These are phyloP conservation scores for Eudyptes chrysolophus DNA, from an alignment of 2,113 vertebrate species.

Conservation along the genomic window DNA sequence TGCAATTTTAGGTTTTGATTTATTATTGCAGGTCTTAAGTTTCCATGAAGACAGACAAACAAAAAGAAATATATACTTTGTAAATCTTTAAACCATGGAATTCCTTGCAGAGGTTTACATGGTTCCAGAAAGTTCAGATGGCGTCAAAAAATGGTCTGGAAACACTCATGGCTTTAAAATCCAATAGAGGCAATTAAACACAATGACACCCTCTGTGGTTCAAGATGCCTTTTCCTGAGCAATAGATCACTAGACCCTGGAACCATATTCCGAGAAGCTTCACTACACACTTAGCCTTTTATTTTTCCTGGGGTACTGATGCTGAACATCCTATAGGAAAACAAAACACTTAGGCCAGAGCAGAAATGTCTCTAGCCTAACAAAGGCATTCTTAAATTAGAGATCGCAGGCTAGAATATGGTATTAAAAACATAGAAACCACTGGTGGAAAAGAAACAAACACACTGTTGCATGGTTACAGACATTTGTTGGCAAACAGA, in stretches of 20 bases:
- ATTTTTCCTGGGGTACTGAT: neutral
- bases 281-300: neutral
- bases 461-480: neutral
- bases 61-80: fast-evolving
- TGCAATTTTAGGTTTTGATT: neutral
- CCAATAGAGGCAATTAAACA: neutral
- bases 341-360: neutral
- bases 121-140: neutral
- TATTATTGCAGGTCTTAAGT: neutral
- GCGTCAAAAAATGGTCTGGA: neutral
- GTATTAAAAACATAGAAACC: neutral
- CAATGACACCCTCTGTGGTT: neutral
- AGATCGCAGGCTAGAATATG: neutral
- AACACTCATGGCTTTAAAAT: neutral
- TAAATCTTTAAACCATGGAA: neutral
- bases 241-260: neutral
- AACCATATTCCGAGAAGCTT: neutral
- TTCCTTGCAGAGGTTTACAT: neutral
- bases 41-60: neutral
- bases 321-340: neutral
- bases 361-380: neutral
- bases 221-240: neutral
- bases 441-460: neutral
- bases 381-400: neutral
- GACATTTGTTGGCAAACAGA: neutral